Base-by-base conservation (phyloP, 2,888 invertebrate species). In the Homarus gammarus region DNA sequence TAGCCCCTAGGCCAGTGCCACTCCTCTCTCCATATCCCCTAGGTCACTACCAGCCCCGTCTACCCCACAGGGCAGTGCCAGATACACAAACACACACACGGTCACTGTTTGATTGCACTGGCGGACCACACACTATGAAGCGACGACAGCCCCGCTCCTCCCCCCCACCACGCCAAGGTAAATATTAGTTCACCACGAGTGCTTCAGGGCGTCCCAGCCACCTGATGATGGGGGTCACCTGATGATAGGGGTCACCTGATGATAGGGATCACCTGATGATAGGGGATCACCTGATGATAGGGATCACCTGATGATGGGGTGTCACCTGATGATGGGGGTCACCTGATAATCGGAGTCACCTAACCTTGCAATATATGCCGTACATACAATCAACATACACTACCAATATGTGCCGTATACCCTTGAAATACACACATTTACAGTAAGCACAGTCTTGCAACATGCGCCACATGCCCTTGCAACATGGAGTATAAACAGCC, bases 41-140 rank as follows among this genome's bases (percentile, higher is more conserved):
- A n/a, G n/a, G n/a, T n/a, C n/a, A n/a, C n/a, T n/a, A n/a, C n/a
- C n/a, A n/a, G n/a, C n/a, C 44, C 15, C 49, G 49, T 15, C 49
- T 1, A n/a, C n/a, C n/a, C 44, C 44, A 12, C 12, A 44, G 6
- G 44, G 44, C 44, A 44, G 44, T 44, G 44, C 44, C 44, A 44
- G 44, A 64, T 22, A 27, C 1, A 64, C 64, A 64, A 5, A 64
- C 64, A 64, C 64, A 64, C 64, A 64, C 27, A 64, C 64, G 5
- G 27, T 27, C 64, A 27, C 64, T 64, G 64, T 64, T 64, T 64
- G 64, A 64, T 64, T 64, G 64, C 64, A 64, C 64, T 64, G 22
- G 64, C 6, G 64, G 64, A 64, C 64, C 64, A 64, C 64, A 64
- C 64, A 64, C 64, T 27, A 64, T 3, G 64, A n/a, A 5, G 5